Percentiles rank a stretch among this genome's conserved stretches.
Conservation (phyloP, 2,797 vertebrate species). For the Scleropages formosus region DNA sequence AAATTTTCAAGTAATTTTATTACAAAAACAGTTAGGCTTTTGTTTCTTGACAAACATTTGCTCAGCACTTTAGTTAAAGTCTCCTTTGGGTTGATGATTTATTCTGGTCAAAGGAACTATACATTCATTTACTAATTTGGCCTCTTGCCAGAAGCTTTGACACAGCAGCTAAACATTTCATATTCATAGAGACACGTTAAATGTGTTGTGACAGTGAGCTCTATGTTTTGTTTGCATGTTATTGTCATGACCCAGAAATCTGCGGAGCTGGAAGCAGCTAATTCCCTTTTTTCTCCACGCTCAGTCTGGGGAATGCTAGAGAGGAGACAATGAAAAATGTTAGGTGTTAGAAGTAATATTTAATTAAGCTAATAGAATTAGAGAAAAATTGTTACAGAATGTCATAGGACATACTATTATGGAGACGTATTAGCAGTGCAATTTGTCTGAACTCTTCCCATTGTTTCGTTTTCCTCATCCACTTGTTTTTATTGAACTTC, state of each 20-base stretch:
- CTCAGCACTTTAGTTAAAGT: constrained; percentile 53
- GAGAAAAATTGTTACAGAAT: constrained; percentile 59
- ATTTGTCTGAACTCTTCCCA: constrained; percentile 51
- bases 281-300: constrained; percentile 29
- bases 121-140: constrained; percentile 55
- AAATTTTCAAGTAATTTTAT: constrained; percentile 43
- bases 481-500: constrained; percentile 40
- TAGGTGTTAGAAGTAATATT: constrained; percentile 61
- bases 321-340: constrained; percentile 66
- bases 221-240: constrained; percentile 54
- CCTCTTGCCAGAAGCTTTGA: constrained; percentile 54
- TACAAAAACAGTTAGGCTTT: constrained; percentile 45
- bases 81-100: constrained; percentile 46
- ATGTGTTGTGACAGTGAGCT: constrained; percentile 57
- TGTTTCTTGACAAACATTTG: constrained; percentile 44
- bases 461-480: constrained; percentile 39
- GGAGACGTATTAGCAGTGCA: constrained; percentile 56
- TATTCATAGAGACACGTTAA: constrained; percentile 47
- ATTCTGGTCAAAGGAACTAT: constrained; percentile 51
- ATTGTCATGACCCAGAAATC: constrained; percentile 16
- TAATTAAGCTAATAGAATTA: constrained; percentile 65
- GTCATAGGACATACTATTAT: constrained; percentile 63
- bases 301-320: constrained; percentile 47
- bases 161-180: constrained; percentile 61
- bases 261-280: constrained; percentile 1